phyloP scores from a whole-genome alignment of 2,888 invertebrate genomes.

The Meiosimyza platycephala region DNA sequence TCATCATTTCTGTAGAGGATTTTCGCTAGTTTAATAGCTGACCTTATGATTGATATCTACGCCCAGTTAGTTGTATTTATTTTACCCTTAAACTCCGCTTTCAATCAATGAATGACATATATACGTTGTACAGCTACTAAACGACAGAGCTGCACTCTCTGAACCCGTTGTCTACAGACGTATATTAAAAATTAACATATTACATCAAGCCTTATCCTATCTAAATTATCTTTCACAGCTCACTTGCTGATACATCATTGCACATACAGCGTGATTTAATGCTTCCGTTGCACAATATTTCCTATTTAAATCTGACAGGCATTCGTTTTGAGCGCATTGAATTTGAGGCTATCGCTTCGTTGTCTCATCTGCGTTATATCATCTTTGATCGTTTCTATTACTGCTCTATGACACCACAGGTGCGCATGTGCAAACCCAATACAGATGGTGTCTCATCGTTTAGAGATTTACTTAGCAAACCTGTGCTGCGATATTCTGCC shows the following conservation, averaged over 20 bases:
- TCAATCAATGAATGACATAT: conserved; percentile 68
- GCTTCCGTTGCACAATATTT: conserved; percentile 56
- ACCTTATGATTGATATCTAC: too few relatives aligned
- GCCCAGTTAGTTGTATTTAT: conserved; percentile 77
- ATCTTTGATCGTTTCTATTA: conserved; percentile 74
- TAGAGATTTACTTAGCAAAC: conserved; percentile 71
- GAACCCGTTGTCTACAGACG: too few relatives aligned
- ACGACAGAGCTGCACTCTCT: too few relatives aligned
- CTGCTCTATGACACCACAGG: conserved; percentile 72
- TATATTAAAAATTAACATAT: too few relatives aligned
- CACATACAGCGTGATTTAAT: conserved; percentile 55
- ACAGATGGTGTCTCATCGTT: conserved; percentile 76
- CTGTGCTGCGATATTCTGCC: conserved; percentile 71
- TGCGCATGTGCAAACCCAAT: conserved; percentile 71
- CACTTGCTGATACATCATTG: conserved; percentile 65
- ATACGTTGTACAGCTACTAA: too few relatives aligned
- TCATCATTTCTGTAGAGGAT: too few relatives aligned
- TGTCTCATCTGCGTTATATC: conserved; percentile 69
- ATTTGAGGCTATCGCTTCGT: conserved; percentile 67
- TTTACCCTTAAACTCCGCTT: conserved; percentile 75
- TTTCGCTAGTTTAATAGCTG: too few relatives aligned
- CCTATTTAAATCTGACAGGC: conserved; percentile 69
- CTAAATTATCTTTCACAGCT: conserved; percentile 53
- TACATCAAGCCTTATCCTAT: too few relatives aligned
- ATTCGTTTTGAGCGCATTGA: conserved; percentile 69